phyloP scores from a whole-genome alignment of 1,140 invertebrate species.

The Dreissena polymorpha region DNA sequence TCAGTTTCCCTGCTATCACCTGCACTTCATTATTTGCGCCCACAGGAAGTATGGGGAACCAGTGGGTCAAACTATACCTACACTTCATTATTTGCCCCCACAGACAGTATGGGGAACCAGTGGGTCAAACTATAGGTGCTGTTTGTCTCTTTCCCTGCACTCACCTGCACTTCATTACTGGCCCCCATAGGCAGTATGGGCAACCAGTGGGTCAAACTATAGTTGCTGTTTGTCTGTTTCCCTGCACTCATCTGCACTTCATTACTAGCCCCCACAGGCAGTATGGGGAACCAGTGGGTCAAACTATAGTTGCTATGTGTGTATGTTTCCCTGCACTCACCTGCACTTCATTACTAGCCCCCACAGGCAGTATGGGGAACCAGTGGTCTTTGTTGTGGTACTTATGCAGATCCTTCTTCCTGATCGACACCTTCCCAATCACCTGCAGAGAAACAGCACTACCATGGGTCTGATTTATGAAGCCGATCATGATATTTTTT shows the following conservation, averaged over 20 bases:
- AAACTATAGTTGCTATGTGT: no score
- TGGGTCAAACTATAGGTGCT: conserved; percentile 91
- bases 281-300: conserved; percentile 90
- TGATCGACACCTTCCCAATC: conserved; percentile 93
- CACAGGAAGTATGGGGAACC: no score
- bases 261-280: conserved; percentile 89
- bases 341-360: conserved; percentile 93
- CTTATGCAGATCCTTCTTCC: conserved; percentile 90
- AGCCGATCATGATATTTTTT: no score
- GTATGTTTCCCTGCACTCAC: conserved; percentile 75
- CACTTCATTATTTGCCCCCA: conserved; percentile 93
- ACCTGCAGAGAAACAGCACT: conserved; percentile 76
- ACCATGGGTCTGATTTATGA: neutral
- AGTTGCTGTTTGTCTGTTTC: conserved; percentile 78
- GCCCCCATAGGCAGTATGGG: conserved; percentile 88
- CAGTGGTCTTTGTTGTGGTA: conserved; percentile 96
- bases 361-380: conserved; percentile 90
- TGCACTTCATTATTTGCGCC: conserved; percentile 94
- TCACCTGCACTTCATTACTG: conserved; percentile 92
- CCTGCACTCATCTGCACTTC: conserved; percentile 87
- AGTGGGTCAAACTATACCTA: no score
- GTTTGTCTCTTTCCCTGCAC: neutral
- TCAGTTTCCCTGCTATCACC: no score
- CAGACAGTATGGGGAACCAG: conserved; percentile 90
- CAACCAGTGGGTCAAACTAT: conserved; percentile 96